Base-by-base conservation (phyloP, 1,140 invertebrate species). In the Drosophila miranda region DNA sequence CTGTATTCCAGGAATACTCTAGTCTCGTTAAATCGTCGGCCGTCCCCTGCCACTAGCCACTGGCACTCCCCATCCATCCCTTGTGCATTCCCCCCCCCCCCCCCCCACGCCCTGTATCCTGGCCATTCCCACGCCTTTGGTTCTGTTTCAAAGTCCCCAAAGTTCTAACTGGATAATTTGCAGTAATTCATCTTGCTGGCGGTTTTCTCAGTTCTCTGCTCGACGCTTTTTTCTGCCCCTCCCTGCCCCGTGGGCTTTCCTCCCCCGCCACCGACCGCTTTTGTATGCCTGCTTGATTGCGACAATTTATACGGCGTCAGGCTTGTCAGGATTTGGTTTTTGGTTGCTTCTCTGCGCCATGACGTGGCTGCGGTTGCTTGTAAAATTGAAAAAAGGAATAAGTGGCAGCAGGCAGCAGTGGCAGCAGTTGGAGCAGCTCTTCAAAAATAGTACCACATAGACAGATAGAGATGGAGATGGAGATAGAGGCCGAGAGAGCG, bases 101-200 rank as follows among this genome's bases (percentile, higher is more conserved):
- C 16, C 16, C 16, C 16, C 16, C 0, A 16, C 1, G 16, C 16
- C 1, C 28, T 30, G 28, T 30, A 3, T 2, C n/a, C n/a, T 26
- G 13, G 13, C 48, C 48, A 30, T 11, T 54, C 52, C 28, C 43
- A 43, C 58, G 59, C 61, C 55, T 59, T 67, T 67, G 56, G 71
- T 67, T 75, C 74, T 74, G 53, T 75, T 73, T 64, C 71, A 67
- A 75, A 75, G 54, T 67, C 72, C 54, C 71, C 60, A 43, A 74
- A 75, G 70, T 75, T 74, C 71, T 82, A 87, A 86, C 78, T 82
- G 78, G 75, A 87, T 87, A 87, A 86, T 86, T 86, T 82, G 66
- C 74, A 87, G 81, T 82, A 86, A 86, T 86, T 86, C 78, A 86
- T 86, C 81, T 82, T 87, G 61, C 77, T 70, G 77, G 54, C 68